Conservation (phyloP, 2,113 vertebrate genomes). For the Anguilla rostrata region DNA sequence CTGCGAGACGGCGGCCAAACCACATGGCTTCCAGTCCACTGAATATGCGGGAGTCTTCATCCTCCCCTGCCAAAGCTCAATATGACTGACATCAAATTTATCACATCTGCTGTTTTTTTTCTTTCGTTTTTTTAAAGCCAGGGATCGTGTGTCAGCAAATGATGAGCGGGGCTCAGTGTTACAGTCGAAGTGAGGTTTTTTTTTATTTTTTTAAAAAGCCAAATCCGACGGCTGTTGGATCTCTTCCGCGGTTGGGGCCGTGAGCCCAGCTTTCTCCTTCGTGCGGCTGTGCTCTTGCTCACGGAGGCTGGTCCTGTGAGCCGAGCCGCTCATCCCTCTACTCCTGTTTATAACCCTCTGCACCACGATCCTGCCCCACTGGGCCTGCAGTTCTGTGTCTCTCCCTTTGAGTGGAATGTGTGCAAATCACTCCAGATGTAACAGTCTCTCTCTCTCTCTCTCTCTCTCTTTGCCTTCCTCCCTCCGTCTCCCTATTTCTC, state of each 20-base stretch:
- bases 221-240: too few species aligned
- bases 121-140: neutral
- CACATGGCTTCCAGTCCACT: slow-evolving; percentile 53
- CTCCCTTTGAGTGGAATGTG: slow-evolving; percentile 66
- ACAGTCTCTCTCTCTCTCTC: slow-evolving; percentile 42
- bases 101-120: neutral
- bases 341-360: neutral
- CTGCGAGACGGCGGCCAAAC: slow-evolving; percentile 36
- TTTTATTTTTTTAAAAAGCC: neutral
- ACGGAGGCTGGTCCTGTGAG: neutral
- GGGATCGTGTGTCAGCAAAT: neutral
- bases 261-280: neutral
- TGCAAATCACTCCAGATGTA: slow-evolving; percentile 68
- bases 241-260: neutral
- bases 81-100: neutral
- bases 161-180: neutral
- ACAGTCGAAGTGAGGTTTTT: neutral
- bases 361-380: neutral
- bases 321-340: slow-evolving; percentile 41
- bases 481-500: slow-evolving; percentile 26
- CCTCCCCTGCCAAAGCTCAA: neutral
- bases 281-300: slow-evolving; percentile 31
- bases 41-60: slow-evolving; percentile 26
- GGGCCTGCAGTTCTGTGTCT: slow-evolving; percentile 47
- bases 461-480: slow-evolving; percentile 45